Base-by-base conservation (phyloP, 2,888 invertebrate species). In the Oxystoma pomonae region DNA sequence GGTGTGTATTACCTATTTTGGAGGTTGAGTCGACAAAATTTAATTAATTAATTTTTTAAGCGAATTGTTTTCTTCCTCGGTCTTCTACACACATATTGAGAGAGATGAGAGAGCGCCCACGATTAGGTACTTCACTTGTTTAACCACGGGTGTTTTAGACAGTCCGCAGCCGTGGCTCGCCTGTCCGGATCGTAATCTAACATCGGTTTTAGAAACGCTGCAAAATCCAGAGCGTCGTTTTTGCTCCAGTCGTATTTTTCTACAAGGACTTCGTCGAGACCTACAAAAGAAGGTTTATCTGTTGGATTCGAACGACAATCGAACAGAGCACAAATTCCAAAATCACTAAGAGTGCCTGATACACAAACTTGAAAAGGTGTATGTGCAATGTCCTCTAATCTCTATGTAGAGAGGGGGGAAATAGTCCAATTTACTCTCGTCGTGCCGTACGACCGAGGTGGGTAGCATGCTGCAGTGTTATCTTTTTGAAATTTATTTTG, bases 161-260 rank as follows among this genome's bases (percentile, higher is more conserved):
- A 96, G 80, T 96, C 90, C 68, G 90, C 90, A 69, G 98, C 98
- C 66, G 96, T 96, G 72, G 96, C 97, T 73, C 98, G 89, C 78
- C 90, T 86, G 75, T 88, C 89, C 58, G 97, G 95, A 83, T 98
- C 96, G 82, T 96, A 98, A 75, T 92, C 91, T 75, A 99, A 86
- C 98, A 99, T 99, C 64, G 98, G 98, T 77, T 89, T 87, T 70
- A 99, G 85, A 81, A 99, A 99, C 77, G 93, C 90, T 57, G 96
- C 90, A 84, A 98, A 98, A 69, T 91, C 92, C 72, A 88, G 87
- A 57, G 98, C 98, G 77, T 95, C 93, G 69, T 88, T 87, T 65
- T 87, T 85, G 74, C 89, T 86, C 98, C 98, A 99, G 76, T 96
- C 94, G 82, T 99, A 99, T 80, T 98, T 98, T 79, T 98, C 97